These are phyloP conservation scores for Sphaerophoria rueppellii DNA, from an alignment of 2,888 invertebrate species.

Conservation along the genomic window DNA sequence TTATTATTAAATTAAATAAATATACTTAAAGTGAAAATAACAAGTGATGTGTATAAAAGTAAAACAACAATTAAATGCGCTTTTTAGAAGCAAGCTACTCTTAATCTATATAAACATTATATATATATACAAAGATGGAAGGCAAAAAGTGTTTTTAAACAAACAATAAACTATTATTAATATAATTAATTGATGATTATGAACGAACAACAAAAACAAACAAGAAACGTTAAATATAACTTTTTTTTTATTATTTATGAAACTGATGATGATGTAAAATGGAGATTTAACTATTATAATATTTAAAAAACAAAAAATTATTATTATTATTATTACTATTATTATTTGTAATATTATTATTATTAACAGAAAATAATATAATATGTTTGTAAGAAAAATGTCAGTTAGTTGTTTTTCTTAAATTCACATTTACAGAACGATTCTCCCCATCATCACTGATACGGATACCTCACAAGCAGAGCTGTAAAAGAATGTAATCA, in stretches of 20 bases:
- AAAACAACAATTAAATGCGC: conserved; percentile 64
- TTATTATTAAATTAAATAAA: conserved; percentile 60
- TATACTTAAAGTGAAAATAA: conserved; percentile 62
- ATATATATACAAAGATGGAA: conserved; percentile 52
- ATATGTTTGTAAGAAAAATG: conserved; percentile 75
- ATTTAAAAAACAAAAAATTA: conserved; percentile 50
- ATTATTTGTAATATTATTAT: conserved; percentile 69
- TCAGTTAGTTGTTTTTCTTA: conserved; percentile 42
- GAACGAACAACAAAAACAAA: conserved; percentile 46
- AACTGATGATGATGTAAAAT: conserved; percentile 59
- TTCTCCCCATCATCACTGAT: no score
- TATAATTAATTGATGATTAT: conserved; percentile 35
- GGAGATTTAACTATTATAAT: conserved; percentile 71
- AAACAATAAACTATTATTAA: conserved; percentile 67
- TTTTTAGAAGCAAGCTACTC: conserved; percentile 72
- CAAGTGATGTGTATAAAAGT: conserved; percentile 70
- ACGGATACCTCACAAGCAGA: no score
- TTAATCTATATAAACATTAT: conserved; percentile 61
- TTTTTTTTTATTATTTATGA: conserved; percentile 66
- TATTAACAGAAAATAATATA: conserved; percentile 66
- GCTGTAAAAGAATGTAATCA: no score
- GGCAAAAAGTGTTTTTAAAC: conserved; percentile 55
- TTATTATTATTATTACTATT: conserved; percentile 57
- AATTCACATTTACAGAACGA: no score
- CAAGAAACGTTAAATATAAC: conserved; percentile 60